Conservation (phyloP, 2,888 invertebrate species). For the Hemithea aestivaria region DNA sequence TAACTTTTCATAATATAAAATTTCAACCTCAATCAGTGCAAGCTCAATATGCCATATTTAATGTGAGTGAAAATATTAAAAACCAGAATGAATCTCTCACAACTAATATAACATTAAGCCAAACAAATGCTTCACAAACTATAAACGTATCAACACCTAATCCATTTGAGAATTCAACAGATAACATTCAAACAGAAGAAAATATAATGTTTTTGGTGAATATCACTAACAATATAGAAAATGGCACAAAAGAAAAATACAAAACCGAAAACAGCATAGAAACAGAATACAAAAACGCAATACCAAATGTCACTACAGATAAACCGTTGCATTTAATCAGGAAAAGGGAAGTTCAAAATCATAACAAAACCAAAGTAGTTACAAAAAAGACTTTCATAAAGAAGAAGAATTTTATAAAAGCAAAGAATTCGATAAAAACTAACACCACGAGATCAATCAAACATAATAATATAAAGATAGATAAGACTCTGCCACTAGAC, state of each 20-base stretch:
- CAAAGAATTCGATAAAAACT: constrained; percentile 2
- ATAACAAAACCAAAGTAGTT: constrained; percentile 5
- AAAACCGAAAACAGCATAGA: constrained; percentile 59
- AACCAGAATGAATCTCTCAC: constrained; percentile 22
- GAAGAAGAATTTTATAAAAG: constrained; percentile 5
- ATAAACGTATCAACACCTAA: constrained; percentile 27
- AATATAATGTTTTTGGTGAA: constrained; percentile 46
- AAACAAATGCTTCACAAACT: constrained; percentile 16
- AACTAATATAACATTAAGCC: constrained; percentile 18
- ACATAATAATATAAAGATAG: constrained; percentile 34
- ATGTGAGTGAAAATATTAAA: constrained; percentile 26
- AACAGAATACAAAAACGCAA: constrained; percentile 39
- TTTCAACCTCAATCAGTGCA: constrained; percentile 39
- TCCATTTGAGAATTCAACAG: constrained; percentile 31
- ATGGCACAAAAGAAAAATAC: constrained; percentile 35
- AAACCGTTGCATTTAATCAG: constrained; percentile 31
- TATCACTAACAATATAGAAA: constrained; percentile 46
- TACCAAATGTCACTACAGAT: constrained; percentile 33
- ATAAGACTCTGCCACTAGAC: constrained; percentile 42
- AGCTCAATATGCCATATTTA: constrained; percentile 32
- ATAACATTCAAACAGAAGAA: constrained; percentile 38
- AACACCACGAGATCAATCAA: constrained; percentile 23
- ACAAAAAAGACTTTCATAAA: constrained; percentile 8
- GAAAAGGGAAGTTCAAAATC: constrained; percentile 40
- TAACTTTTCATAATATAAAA: constrained; percentile 55